Conservation (phyloP, 2,888 invertebrate species). For the Phragmatobia fuliginosa region DNA sequence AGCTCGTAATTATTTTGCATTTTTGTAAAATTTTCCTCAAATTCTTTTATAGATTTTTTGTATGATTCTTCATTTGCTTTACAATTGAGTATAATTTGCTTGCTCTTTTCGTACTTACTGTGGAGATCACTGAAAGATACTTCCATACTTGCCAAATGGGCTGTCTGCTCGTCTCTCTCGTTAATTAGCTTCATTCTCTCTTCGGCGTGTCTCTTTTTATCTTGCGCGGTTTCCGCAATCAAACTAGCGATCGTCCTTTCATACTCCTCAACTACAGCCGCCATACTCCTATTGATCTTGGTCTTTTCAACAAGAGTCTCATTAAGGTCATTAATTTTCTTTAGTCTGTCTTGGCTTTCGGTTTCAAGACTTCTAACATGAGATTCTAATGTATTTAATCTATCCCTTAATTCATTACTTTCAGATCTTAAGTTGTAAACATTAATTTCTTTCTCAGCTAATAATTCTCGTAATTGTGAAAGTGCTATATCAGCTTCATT, state of each 20-base stretch:
- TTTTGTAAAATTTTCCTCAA: constrained; percentile 89
- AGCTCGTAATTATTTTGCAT: constrained; percentile 95
- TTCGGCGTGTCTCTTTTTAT: constrained; percentile 86
- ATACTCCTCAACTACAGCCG: constrained; percentile 91
- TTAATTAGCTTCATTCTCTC: constrained; percentile 83
- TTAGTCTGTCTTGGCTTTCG: constrained; percentile 69
- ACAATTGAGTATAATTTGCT: constrained; percentile 85
- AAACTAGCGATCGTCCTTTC: constrained; percentile 92
- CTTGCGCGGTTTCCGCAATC: constrained; percentile 90
- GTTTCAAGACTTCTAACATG: constrained; percentile 73
- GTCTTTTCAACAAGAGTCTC: constrained; percentile 75
- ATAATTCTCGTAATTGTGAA: constrained; percentile 80
- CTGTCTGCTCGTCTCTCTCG: constrained; percentile 88
- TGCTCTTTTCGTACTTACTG: constrained; percentile 89
- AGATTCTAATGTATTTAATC: constrained; percentile 73
- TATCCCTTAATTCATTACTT: constrained; percentile 80
- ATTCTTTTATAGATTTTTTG: constrained; percentile 89
- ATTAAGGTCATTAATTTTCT: constrained; percentile 74
- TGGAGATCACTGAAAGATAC: constrained; percentile 88
- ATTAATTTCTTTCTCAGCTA: constrained; percentile 85
- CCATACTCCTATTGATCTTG: constrained; percentile 85
- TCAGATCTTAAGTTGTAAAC: constrained; percentile 83
- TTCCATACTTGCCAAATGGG: constrained; percentile 88
- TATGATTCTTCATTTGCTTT: constrained; percentile 89
- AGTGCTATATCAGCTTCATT: constrained; percentile 74